phyloP scores from a whole-genome alignment of 2,797 vertebrate species.

The Triplophysa yarkandensis region DNA sequence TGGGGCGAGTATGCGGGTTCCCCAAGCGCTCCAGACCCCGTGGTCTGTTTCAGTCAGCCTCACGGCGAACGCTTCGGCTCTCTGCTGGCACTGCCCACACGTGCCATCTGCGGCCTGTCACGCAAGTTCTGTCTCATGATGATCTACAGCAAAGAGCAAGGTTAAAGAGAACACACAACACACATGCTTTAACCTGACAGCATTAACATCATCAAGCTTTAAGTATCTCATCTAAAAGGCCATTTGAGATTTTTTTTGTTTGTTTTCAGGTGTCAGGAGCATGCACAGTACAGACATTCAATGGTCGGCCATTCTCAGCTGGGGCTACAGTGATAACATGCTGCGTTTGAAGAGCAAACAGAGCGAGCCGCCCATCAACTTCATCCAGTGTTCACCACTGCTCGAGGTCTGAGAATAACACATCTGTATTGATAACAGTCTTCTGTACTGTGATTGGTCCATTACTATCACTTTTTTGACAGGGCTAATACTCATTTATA shows the following conservation, averaged over 20 bases:
- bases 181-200: not conserved
- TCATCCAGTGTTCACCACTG: constrained; percentile 94
- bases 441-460: too few relatives aligned
- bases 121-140: constrained; percentile 97
- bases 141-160: constrained; percentile 99
- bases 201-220: not conserved
- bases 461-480: too few relatives aligned
- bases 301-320: constrained; percentile 98
- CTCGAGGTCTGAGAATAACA: constrained; percentile 80
- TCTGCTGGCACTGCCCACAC: constrained; percentile 91
- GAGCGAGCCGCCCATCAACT: constrained; percentile 94
- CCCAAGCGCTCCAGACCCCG: constrained; percentile 90
- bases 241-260: not conserved
- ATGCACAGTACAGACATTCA: constrained; percentile 99
- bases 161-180: constrained; percentile 67
- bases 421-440: too few relatives aligned
- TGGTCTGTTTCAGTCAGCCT: constrained; percentile 96
- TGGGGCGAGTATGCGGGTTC: constrained; percentile 99
- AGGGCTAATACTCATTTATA: too few relatives aligned
- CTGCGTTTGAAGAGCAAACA: constrained; percentile 96
- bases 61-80: constrained; percentile 93
- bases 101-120: constrained; percentile 93
- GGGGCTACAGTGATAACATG: constrained; percentile 97
- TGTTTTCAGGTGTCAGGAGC: constrained; percentile 87
- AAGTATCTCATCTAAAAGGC: not conserved